Conservation (phyloP, 2,113 vertebrate genomes). For the Triplophysa siluroides region DNA sequence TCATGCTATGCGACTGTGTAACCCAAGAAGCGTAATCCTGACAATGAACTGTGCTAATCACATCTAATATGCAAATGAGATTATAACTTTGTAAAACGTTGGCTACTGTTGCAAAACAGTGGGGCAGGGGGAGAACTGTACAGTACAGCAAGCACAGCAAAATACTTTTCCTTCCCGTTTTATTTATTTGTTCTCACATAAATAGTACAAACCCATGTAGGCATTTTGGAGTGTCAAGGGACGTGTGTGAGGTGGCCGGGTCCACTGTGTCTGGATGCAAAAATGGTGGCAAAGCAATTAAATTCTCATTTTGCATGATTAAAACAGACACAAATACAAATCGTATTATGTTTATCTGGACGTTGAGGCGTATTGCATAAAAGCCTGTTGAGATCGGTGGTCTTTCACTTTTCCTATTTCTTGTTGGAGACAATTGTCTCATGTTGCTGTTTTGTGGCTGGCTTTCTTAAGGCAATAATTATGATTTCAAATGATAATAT, state of each 20-base stretch:
- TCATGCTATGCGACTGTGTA: slow-evolving; percentile 48
- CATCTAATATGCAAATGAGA: slow-evolving; percentile 67
- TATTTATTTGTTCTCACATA: slow-evolving; percentile 15
- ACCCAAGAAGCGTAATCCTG: slow-evolving; percentile 62
- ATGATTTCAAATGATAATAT: not conserved
- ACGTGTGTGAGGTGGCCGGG: slow-evolving; percentile 1
- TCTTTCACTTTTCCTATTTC: not conserved
- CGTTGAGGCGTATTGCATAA: slow-evolving; percentile 15
- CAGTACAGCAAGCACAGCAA: not conserved
- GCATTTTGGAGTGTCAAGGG: not conserved
- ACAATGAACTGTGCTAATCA: slow-evolving; percentile 67
- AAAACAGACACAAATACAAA: slow-evolving; percentile 43
- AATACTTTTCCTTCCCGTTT: slow-evolving; percentile 7
- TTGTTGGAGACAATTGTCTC: not conserved
- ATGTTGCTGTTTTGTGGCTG: not conserved
- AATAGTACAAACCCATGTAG: slow-evolving; percentile 13
- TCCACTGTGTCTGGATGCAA: slow-evolving; percentile 9
- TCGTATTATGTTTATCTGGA: slow-evolving; percentile 34
- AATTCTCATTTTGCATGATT: slow-evolving; percentile 43
- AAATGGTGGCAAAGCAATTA: slow-evolving; percentile 40
- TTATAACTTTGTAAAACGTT: slow-evolving; percentile 62
- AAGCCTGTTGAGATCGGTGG: slow-evolving; percentile 5
- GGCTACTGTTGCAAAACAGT: slow-evolving; percentile 46
- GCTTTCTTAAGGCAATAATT: not conserved
- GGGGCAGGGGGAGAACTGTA: not conserved